Conservation (phyloP, 2,888 invertebrate species). For the Nemotelus pantherinus region DNA sequence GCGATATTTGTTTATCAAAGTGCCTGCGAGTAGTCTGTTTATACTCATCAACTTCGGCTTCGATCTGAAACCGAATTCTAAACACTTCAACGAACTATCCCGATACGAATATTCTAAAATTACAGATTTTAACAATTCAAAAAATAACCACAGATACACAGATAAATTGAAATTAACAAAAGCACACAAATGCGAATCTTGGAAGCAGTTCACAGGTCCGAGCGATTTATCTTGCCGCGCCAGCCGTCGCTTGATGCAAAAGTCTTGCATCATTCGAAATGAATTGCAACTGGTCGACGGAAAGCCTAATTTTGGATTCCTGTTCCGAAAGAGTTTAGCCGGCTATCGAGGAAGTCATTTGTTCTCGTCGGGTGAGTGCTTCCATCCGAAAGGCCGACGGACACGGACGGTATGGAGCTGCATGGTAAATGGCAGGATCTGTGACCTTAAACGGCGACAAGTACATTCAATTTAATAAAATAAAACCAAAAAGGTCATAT, state of each 20-base stretch:
- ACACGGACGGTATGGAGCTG: not conserved
- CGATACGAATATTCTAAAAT: not conserved
- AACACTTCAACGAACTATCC: not conserved
- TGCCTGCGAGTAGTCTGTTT: constrained; percentile 14
- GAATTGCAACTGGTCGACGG: not conserved
- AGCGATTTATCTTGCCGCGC: not conserved
- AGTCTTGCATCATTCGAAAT: not conserved
- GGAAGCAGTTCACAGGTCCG: constrained; percentile 7
- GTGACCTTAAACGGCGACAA: not conserved
- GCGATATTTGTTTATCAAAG: constrained; percentile 20
- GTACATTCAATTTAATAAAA: not conserved
- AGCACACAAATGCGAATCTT: constrained; percentile 8
- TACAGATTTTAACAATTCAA: constrained; percentile 10
- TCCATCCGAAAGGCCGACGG: not conserved
- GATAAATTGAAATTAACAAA: not conserved
- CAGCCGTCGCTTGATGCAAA: not conserved
- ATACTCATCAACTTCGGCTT: constrained; percentile 19
- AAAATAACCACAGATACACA: constrained; percentile 20
- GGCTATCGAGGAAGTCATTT: too few relatives aligned
- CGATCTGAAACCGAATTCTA: not conserved
- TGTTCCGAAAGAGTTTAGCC: not conserved
- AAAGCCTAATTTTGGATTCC: not conserved
- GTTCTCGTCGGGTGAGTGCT: too few relatives aligned
- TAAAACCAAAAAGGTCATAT: constrained; percentile 1
- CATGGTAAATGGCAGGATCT: constrained; percentile 5